Percentiles rank a stretch among this genome's conserved stretches.
These are phyloP conservation scores for Labeo catla DNA, from an alignment of 2,113 vertebrate species.

Conservation along the genomic window DNA sequence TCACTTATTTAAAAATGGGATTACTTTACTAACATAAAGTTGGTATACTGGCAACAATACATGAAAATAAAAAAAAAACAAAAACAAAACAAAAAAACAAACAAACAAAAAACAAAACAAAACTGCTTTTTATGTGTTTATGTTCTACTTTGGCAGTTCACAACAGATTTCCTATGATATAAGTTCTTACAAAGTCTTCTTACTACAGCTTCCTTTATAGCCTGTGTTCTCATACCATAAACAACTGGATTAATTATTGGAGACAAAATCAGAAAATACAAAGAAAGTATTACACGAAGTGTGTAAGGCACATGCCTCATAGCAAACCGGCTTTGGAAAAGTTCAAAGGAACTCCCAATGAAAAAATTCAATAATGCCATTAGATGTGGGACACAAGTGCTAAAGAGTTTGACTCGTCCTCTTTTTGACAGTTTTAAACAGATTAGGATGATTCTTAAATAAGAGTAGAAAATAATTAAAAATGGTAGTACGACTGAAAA, in stretches of 20 bases:
- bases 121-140: too few species aligned
- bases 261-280: neutral
- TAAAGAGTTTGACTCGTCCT: neutral
- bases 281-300: neutral
- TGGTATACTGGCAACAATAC: too few species aligned
- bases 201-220: neutral
- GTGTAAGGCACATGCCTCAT: neutral
- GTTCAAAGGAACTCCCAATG: neutral
- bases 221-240: neutral
- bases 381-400: conserved; percentile 7
- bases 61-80: too few species aligned
- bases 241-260: neutral
- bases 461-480: neutral
- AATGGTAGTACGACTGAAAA: neutral
- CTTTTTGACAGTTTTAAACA: neutral
- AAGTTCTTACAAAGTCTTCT: neutral
- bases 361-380: neutral
- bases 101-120: too few species aligned
- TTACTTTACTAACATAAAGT: too few species aligned
- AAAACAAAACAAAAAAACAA: too few species aligned
- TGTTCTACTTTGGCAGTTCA: neutral
- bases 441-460: conserved; percentile 5
- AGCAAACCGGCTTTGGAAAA: neutral
- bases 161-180: neutral
- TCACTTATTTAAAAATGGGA: too few species aligned